Base-by-base conservation (phyloP, 2,797 vertebrate genomes). In the Dryobates pubescens region DNA sequence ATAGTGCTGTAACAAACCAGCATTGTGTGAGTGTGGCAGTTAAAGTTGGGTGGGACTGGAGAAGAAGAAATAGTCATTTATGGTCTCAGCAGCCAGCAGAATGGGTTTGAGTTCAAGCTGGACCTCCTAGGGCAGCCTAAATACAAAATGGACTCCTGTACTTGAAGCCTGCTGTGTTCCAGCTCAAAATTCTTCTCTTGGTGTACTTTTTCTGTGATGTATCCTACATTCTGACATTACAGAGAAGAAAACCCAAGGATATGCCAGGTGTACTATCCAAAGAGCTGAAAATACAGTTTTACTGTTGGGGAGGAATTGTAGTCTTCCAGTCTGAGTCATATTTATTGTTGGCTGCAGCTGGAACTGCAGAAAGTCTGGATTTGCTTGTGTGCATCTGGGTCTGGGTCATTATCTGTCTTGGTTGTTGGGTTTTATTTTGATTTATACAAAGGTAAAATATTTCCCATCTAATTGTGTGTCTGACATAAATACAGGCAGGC, bases 391-490 rank as follows among this genome's bases (percentile, higher is more conserved):
- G 43, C 67, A 38, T 67, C 47, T 78, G 82, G 5, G 9, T 78
- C 70, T 47, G 64, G n/a, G 3, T 34, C 80, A 30, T 69, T 82
- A 8, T 17, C 30, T 15, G 1, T 61, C 79, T 68, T 45, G 43
- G n/a, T 62, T 51, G n/a, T 13, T 87, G 59, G 32, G 69, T 80
- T 94, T 80, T 88, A 51, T 89, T 89, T 76, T 76, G 38, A 76
- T 88, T 90, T 84, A 49, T 74, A 64, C 45, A 65, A 41, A 76
- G 43, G 30, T 62, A 43, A 62, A 79, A 82, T 24, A 61, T 65
- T 69, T 26, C n/a, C 65, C 56, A 41, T 73, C 45, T 53, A 41
- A 70, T 71, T 82, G 23, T 0, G 0, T 47, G 62, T 47, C 80
- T 92, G 77, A 76, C 26, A 27, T 68, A 67, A 80, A 54, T 19